Percentiles rank a stretch among this genome's conserved stretches.
Conservation (phyloP, 2,797 vertebrate species). For the Rhinoraja longicauda region DNA sequence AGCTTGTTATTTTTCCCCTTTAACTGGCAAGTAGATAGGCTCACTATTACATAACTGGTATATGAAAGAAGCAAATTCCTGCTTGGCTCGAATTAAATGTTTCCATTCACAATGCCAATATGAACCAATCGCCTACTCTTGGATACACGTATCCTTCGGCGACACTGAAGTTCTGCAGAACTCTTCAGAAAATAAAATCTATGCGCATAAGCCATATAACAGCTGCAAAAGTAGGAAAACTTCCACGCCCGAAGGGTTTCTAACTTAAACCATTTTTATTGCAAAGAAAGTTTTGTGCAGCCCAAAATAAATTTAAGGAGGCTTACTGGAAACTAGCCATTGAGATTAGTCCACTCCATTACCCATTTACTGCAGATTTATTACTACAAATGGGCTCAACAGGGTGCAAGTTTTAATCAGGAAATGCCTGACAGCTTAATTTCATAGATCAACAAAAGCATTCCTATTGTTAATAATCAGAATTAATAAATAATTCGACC, state of each 20-base stretch:
- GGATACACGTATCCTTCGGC: background rate
- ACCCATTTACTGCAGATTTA: background rate
- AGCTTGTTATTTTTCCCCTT: background rate
- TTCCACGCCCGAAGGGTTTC: background rate
- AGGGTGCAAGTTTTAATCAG: too few species aligned
- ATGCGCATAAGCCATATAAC: background rate
- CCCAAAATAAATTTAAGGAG: background rate
- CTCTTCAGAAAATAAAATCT: background rate
- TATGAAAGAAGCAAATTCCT: background rate
- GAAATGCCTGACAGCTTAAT: too few species aligned
- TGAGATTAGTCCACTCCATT: background rate
- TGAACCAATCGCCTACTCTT: background rate
- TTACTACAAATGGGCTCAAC: background rate
- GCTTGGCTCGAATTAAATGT: background rate
- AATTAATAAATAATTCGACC: too few species aligned
- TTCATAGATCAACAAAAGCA: background rate
- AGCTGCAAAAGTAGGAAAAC: too few species aligned
- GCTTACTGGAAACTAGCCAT: background rate
- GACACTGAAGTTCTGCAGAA: conserved; percentile 9
- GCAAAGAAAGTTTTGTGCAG: background rate
- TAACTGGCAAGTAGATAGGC: background rate
- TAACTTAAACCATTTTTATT: background rate
- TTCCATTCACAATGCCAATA: background rate
- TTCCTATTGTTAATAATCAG: too few species aligned
- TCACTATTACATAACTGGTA: background rate